Base-by-base conservation (phyloP, 2,113 vertebrate genomes). In the Alligator sinensis region DNA sequence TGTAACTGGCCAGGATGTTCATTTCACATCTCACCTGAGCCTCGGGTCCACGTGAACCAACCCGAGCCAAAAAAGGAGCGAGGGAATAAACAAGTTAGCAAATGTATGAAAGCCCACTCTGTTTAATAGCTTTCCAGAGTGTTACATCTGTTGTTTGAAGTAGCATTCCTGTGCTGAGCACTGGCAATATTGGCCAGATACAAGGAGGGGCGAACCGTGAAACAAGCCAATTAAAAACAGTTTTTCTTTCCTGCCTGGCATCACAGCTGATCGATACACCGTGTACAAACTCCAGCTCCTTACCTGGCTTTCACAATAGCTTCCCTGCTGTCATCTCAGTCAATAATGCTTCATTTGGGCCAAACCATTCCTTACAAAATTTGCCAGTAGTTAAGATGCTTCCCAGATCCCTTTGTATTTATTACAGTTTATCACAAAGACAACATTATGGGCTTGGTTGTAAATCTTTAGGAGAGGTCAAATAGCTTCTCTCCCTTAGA, bases 401-500 rank as follows among this genome's bases (percentile, higher is more conserved):
- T 17, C 96, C 88, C 47, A 14, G 91, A 47, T 66, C 93, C 92
- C 78, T 0, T 70, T 3, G 57, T 80, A 81, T 91, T 88, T 79
- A 18, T 87, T 28, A 27, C 84, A 10, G 59, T 10, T 96, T 84
- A 92, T 89, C 34, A 7, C 57, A 19, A 38, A 60, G 84, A 47
- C 95, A 15, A 1, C 3, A 55, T 78, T 72, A 60, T 3, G 24
- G 22, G 22, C 61, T 27, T 9, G 9, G 84, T 66, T 66, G 72
- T 28, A 78, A 77, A 92, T 64, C 60, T 77, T 68, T 77, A 85
- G 21, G 75, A 76, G 68, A 25, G 17, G 78, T 78, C 91, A 85
- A 15, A 38, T 24, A 47, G 84, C 12, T 95, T 63, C 86, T 64
- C 77, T 93, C 74, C 54, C 94, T 19, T n/a, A 90, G 74, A 88